Conservation (phyloP, 2,888 invertebrate genomes). For the Liodrosophila aerea region DNA sequence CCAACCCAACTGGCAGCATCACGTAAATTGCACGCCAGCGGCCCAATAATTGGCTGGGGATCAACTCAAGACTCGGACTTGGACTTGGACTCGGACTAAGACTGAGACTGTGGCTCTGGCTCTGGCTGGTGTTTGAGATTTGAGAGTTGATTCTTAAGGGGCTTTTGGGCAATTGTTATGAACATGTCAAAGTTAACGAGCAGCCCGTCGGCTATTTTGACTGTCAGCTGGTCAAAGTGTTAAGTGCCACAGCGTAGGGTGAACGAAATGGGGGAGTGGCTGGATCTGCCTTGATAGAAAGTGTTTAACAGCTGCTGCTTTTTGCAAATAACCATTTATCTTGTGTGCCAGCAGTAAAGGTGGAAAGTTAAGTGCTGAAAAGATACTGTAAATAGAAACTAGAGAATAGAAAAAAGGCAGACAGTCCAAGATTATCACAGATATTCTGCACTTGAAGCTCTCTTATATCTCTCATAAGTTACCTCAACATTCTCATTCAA, state of each 20-base stretch:
- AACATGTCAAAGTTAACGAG: conserved; percentile 75
- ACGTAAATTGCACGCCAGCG: conserved; percentile 63
- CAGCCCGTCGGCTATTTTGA: conserved; percentile 48
- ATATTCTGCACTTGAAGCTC: too few relatives aligned
- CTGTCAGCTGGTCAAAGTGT: conserved; percentile 70
- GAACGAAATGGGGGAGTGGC: conserved; percentile 5
- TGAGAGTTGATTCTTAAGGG: conserved; percentile 12
- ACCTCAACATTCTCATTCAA: too few relatives aligned
- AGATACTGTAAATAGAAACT: too few relatives aligned
- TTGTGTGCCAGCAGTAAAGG: not conserved
- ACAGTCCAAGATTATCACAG: too few relatives aligned
- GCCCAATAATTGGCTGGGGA: conserved; percentile 61
- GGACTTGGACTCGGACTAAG: not conserved
- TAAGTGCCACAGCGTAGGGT: conserved; percentile 47
- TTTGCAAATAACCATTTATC: conserved; percentile 50
- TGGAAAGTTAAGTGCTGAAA: too few relatives aligned
- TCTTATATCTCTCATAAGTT: too few relatives aligned
- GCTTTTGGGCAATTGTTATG: conserved; percentile 69
- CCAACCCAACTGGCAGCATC: conserved; percentile 44
- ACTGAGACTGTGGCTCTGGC: not conserved
- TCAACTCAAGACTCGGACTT: conserved; percentile 3
- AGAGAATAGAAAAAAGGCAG: too few relatives aligned
- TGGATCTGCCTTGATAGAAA: conserved; percentile 29
- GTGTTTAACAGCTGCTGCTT: conserved; percentile 39
- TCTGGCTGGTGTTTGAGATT: not conserved